Evolutionary conservation across 2,797 vertebrate species (phyloP).

Genomic region (Intellagama lesueurii): DNA sequence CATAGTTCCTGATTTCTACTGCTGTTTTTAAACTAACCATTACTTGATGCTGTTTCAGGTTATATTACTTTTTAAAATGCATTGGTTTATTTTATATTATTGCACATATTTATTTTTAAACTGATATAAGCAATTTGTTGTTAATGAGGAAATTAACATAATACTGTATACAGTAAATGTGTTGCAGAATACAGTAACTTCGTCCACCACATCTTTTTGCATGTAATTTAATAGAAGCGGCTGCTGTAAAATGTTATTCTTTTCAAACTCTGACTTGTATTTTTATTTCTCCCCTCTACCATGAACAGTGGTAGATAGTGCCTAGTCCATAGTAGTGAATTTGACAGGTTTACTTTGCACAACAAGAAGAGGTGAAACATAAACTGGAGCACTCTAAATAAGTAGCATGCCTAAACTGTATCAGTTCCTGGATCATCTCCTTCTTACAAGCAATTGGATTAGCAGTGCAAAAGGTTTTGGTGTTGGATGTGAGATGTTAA

Average conservation of each 20-base stretch:
- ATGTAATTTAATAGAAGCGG: no score
- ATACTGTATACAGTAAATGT: neutral
- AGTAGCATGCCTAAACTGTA: conserved; percentile 58
- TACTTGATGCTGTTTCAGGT: neutral
- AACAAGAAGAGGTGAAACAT: conserved; percentile 33
- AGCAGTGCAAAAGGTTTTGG: conserved; percentile 19
- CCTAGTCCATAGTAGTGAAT: neutral
- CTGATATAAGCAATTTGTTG: neutral
- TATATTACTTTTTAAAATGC: neutral
- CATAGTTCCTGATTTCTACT: neutral
- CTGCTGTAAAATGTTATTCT: conserved; percentile 23
- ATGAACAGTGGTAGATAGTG: conserved; percentile 54
- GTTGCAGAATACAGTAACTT: neutral
- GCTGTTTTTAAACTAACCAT: neutral
- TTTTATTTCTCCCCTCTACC: neutral
- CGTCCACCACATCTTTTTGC: neutral
- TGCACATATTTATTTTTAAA: neutral
- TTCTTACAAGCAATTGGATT: conserved; percentile 70
- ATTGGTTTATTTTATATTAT: neutral
- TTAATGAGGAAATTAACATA: neutral
- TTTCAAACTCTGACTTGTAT: conserved; percentile 6
- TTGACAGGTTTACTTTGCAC: neutral
- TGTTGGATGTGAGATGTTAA: neutral
- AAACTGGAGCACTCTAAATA: conserved; percentile 46
- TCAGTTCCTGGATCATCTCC: conserved; percentile 22